These are phyloP conservation scores for Nematostella vectensis DNA, from an alignment of 92 coral and sea anemone genomes.

Conservation along the genomic window DNA sequence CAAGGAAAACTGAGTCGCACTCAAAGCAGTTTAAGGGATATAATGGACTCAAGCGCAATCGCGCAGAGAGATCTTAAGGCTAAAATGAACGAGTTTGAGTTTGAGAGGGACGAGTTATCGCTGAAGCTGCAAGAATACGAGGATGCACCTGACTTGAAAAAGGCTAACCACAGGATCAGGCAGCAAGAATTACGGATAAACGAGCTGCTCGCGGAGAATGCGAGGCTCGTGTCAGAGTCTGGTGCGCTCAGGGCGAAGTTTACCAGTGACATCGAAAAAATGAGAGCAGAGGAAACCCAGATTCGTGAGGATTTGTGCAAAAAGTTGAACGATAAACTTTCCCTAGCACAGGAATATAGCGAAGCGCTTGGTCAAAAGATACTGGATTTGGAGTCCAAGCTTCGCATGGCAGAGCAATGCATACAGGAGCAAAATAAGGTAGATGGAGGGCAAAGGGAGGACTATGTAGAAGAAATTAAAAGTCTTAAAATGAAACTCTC, in stretches of 20 bases:
- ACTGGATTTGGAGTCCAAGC: slow-evolving; percentile 41
- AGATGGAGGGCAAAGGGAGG: slow-evolving; percentile 18
- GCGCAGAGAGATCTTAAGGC: slow-evolving; percentile 15
- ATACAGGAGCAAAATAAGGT: slow-evolving; percentile 25
- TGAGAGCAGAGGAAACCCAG: slow-evolving; percentile 51
- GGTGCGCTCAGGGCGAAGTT: slow-evolving; percentile 35
- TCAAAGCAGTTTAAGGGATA: slow-evolving; percentile 13
- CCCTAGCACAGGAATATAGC: slow-evolving; percentile 38
- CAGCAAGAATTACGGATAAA: background rate
- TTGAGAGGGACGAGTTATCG: slow-evolving; percentile 21
- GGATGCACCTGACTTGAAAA: background rate
- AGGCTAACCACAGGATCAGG: background rate
- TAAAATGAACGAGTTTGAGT: slow-evolving; percentile 36
- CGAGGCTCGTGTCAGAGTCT: slow-evolving; percentile 23
- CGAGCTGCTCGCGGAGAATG: slow-evolving; percentile 3
- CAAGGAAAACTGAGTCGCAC: slow-evolving; percentile 22
- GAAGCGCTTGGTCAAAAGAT: slow-evolving; percentile 57
- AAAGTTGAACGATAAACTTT: slow-evolving; percentile 44
- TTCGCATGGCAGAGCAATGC: slow-evolving; percentile 39
- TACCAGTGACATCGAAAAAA: slow-evolving; percentile 32
- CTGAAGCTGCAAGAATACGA: slow-evolving; percentile 15
- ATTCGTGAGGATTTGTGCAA: slow-evolving; percentile 58
- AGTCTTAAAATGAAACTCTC: slow-evolving; percentile 39
- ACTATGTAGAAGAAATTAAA: slow-evolving; percentile 38
- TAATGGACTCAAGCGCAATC: background rate